Conservation (phyloP, 2,113 vertebrate genomes). For the Pungitius pungitius region DNA sequence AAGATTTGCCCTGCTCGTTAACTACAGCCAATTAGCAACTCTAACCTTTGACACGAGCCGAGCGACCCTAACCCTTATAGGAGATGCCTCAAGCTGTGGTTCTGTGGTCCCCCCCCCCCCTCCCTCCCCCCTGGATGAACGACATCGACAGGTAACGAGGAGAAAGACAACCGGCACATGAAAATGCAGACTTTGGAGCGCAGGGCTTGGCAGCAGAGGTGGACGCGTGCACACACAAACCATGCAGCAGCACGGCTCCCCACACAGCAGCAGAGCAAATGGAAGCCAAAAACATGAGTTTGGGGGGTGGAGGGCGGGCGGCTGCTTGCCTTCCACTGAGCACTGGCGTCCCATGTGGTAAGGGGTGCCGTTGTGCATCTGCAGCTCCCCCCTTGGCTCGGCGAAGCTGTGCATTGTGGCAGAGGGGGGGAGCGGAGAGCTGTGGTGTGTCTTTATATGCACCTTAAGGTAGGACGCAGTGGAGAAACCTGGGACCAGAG, state of each 20-base stretch:
- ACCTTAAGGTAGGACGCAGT: constrained; percentile 99
- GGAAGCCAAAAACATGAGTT: constrained; percentile 69
- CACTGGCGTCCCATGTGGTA: constrained; percentile 99
- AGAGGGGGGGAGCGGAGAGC: constrained; percentile 89
- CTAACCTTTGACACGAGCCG: neutral
- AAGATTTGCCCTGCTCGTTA: neutral
- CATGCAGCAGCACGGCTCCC: constrained; percentile 68
- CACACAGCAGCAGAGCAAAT: constrained; percentile 74
- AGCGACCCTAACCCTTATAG: neutral
- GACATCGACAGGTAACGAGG: constrained; percentile 3
- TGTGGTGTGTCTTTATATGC: constrained; percentile 99
- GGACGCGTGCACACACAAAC: constrained; percentile 50
- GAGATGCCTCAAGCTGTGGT: neutral
- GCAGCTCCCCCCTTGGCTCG: constrained; percentile 91
- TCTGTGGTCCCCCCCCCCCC: neutral
- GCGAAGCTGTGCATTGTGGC: constrained; percentile 91
- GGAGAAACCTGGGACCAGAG: constrained; percentile 99
- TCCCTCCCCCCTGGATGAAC: neutral
- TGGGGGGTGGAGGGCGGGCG: constrained; percentile 80
- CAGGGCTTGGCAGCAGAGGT: constrained; percentile 56
- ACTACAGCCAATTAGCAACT: neutral
- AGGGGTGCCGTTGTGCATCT: constrained; percentile 96
- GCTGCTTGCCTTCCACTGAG: constrained; percentile 99
- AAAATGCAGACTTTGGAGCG: constrained; percentile 35
- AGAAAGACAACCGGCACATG: constrained; percentile 35